Conservation (phyloP, 2,797 vertebrate genomes). For the Chrysocyon brachyurus region DNA sequence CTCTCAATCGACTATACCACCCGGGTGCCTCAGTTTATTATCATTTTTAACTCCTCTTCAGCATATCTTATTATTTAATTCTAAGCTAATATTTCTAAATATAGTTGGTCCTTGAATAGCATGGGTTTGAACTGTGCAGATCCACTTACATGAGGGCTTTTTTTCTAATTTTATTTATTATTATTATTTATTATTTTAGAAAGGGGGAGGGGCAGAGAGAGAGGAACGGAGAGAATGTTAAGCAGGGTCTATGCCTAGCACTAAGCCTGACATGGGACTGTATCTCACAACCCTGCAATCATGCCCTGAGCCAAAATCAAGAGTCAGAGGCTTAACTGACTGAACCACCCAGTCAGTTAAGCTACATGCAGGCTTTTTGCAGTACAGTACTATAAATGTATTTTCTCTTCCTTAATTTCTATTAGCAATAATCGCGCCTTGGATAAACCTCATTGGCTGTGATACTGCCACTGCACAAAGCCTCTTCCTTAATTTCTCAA, state of each 20-base stretch:
- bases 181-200: background rate
- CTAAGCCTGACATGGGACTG: background rate
- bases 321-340: background rate
- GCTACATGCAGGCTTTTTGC: background rate
- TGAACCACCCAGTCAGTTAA: background rate
- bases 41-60: background rate
- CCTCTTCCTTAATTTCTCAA: background rate
- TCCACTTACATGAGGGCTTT: background rate
- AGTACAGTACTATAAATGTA: background rate
- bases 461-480: too few species aligned
- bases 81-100: slow-evolving; percentile 2
- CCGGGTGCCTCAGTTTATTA: background rate
- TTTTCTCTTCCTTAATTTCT: background rate
- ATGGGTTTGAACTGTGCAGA: background rate
- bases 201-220: background rate
- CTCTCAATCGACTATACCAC: too few species aligned
- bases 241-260: background rate
- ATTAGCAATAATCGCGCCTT: too few species aligned
- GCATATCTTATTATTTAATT: background rate
- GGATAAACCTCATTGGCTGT: too few species aligned
- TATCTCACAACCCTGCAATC: background rate
- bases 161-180: background rate
- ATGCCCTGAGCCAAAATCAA: background rate
- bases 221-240: background rate
- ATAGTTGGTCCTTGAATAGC: background rate